Evolutionary conservation across 2,113 vertebrate species (phyloP).

Genomic region (Pao palembangensis): DNA sequence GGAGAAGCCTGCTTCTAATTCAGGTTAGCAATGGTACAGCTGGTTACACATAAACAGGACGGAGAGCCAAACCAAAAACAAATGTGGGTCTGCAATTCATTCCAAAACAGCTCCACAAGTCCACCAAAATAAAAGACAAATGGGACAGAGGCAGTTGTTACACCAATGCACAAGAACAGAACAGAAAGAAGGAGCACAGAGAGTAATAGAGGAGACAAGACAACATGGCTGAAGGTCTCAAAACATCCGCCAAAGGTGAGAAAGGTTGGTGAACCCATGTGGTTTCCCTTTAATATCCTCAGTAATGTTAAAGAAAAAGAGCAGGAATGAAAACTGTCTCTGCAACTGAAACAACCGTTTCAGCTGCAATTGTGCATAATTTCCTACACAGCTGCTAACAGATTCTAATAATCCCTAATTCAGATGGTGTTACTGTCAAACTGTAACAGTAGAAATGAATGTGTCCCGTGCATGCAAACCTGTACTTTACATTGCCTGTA

Average conservation of each 20-base stretch:
- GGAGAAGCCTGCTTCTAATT: slow-evolving; percentile 46
- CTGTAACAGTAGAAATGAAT: too few species aligned
- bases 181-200: slow-evolving; percentile 53
- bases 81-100: slow-evolving; percentile 38
- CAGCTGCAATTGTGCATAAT: slow-evolving; percentile 51
- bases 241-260: slow-evolving; percentile 33
- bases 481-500: slow-evolving; percentile 33
- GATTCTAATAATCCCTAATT: slow-evolving; percentile 23
- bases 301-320: slow-evolving; percentile 20
- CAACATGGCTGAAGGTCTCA: slow-evolving; percentile 37
- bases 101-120: slow-evolving; percentile 29
- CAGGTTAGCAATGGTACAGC: slow-evolving; percentile 40
- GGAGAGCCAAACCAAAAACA: slow-evolving; percentile 46
- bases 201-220: slow-evolving; percentile 59
- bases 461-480: too few species aligned
- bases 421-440: slow-evolving; percentile 34
- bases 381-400: slow-evolving; percentile 31
- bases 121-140: slow-evolving; percentile 25
- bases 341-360: slow-evolving; percentile 34
- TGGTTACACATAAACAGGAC: slow-evolving; percentile 47
- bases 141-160: slow-evolving; percentile 39
- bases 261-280: slow-evolving; percentile 44
- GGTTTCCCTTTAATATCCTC: slow-evolving; percentile 66
- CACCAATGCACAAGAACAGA: slow-evolving; percentile 49
- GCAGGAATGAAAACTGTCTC: slow-evolving; percentile 29